Evolutionary conservation across 1,140 invertebrate genomes (phyloP), one percentile per base, ranked within the genome.

Genomic region (Drosophila pseudoananassae): DNA sequence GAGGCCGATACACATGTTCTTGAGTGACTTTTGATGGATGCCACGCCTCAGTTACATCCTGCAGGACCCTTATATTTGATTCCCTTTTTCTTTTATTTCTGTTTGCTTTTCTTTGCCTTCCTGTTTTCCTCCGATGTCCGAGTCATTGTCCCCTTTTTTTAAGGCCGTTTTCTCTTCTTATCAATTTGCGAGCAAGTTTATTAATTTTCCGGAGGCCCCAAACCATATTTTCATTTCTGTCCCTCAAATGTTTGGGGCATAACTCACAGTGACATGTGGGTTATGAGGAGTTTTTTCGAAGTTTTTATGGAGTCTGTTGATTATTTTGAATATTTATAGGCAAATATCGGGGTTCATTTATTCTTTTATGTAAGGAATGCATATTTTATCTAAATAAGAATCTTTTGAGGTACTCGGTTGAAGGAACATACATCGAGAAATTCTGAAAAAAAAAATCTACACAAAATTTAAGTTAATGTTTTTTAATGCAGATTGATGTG

Each of bases 121-220:
- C 60, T 40, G 36, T 9, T 55, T 23, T 14, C 20, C 46, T 40
- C 29, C 46, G n/a, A 31, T 57, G n/a, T 17, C 15, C 47, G 3
- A 57, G 56, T 23, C 63, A 27, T 72, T 72, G 55, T 72, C 50
- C 50, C 43, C 29, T 56, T 52, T 49, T 43, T 54, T 65, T 45
- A 17, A 59, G 60, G 76, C 66, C 36, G 50, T 76, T 80, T 47
- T 81, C 64, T 74, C 56, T 70, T 79, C 46, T 53, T 61, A 85
- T 85, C 81, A 84, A 85, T 85, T 76, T 76, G 80, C 46, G 54
- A 53, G 64, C 57, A 36, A 76, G 73, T 84, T 83, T 83, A 85
- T 80, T 85, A 85, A 85, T 84, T 80, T 85, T 79, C 45, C 66
- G 36, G 53, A 33, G 5, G n/a, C 15, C 45, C 59, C 46, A 74